A percentile compares a stretch with the other conserved stretches of the same genome.
phyloP scores from a whole-genome alignment of 2,113 vertebrate species.

The Myocastor coypus region DNA sequence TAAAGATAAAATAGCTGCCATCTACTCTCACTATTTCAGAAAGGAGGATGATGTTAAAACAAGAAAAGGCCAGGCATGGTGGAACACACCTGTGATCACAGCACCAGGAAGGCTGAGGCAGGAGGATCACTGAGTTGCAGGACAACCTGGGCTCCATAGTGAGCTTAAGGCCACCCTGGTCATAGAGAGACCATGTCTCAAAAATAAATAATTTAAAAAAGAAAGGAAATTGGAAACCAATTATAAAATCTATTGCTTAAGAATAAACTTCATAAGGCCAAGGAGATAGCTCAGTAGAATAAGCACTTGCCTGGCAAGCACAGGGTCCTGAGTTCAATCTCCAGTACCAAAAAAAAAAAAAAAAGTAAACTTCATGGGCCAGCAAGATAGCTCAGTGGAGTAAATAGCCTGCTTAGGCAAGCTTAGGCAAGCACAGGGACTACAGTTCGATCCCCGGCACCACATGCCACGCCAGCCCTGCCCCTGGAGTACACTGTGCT shows the following conservation, averaged over 20 bases:
- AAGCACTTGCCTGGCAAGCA: too few relatives aligned
- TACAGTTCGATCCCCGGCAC: too few relatives aligned
- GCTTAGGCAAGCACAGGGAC: too few relatives aligned
- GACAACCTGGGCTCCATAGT: background rate
- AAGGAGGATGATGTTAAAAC: background rate
- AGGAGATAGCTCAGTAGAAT: too few relatives aligned
- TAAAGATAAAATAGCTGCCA: conserved; percentile 4
- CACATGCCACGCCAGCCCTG: too few relatives aligned
- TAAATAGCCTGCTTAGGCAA: too few relatives aligned
- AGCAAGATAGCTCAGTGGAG: too few relatives aligned
- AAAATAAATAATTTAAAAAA: background rate
- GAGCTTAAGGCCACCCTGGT: background rate
- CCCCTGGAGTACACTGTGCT: too few relatives aligned
- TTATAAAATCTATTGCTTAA: conserved; percentile 7
- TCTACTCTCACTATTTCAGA: background rate
- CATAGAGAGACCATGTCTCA: background rate
- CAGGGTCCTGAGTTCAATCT: too few relatives aligned
- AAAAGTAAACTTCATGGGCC: background rate
- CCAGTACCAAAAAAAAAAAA: too few relatives aligned
- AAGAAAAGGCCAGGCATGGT: background rate
- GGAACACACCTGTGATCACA: background rate
- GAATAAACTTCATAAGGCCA: background rate
- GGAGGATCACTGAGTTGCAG: background rate
- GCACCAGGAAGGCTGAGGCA: background rate
- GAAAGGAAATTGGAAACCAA: background rate